Conservation (phyloP, 2,888 invertebrate genomes). For the Chrysina gloriosa region DNA sequence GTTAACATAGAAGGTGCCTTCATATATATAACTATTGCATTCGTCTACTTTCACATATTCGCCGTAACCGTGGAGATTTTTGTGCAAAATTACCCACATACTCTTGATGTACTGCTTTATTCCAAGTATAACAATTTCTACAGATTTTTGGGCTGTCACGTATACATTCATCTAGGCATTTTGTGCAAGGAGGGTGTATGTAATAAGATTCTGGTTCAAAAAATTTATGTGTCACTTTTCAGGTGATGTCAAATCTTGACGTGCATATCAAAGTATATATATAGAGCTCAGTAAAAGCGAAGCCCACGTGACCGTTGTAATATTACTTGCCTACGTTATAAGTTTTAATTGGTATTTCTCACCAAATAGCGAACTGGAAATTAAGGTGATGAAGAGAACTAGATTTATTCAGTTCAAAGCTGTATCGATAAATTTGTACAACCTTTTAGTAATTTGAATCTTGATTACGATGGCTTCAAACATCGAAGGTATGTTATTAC, state of each 20-base stretch:
- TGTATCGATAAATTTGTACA: too few species aligned
- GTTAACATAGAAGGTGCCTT: constrained; percentile 68
- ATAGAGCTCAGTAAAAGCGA: too few species aligned
- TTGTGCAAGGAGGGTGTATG: not conserved
- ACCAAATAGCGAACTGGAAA: too few species aligned
- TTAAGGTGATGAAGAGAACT: too few species aligned
- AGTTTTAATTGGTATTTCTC: too few species aligned
- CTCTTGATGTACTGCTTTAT: constrained; percentile 56
- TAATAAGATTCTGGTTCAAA: constrained; percentile 30
- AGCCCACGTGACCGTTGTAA: too few species aligned
- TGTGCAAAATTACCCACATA: constrained; percentile 65
- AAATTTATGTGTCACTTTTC: constrained; percentile 5
- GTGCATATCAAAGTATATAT: too few species aligned
- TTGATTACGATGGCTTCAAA: too few species aligned
- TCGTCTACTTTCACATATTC: constrained; percentile 62
- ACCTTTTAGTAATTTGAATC: too few species aligned
- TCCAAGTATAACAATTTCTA: constrained; percentile 46
- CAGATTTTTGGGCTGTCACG: constrained; percentile 42
- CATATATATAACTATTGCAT: constrained; percentile 58
- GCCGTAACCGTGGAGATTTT: constrained; percentile 68
- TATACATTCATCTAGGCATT: constrained; percentile 44
- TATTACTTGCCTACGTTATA: too few species aligned
- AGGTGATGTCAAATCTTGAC: not conserved
- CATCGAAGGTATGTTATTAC: too few species aligned
- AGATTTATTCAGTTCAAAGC: too few species aligned